Evolutionary conservation across 2,113 vertebrate genomes (phyloP), one percentile per base, ranked within the genome.

Genomic region (Datnioides undecimradiatus): DNA sequence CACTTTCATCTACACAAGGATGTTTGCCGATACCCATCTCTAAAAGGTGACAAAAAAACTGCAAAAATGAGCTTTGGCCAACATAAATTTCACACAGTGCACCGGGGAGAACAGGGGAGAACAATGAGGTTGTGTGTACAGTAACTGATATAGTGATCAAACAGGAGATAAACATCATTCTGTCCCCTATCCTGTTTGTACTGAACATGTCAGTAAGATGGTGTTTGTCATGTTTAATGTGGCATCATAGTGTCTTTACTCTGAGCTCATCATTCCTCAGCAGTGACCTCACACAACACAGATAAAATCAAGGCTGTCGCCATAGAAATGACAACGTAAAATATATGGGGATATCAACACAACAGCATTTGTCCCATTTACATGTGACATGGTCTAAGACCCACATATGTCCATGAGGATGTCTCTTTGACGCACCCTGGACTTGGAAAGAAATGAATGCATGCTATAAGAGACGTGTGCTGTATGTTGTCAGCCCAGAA

Each of bases 401-500:
- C 19, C 51, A 57, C 4, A 40, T 41, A 1, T 12, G 5, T 19
- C 6, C 27, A 51, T 34, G 23, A 38, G 23, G 46, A 23, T 10
- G 12, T 4, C 5, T n/a, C 4, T 34, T 45, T 17, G 21, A 59
- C 66, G 17, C 29, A 41, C 34, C 12, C 10, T 8, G 21, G 21
- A 55, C 8, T 31, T 5, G 14, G 51, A 45, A 23, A 74, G n/a
- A 70, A 51, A 59, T 45, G 7, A 21, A 46, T 38, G 45, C n/a
- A 34, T 23, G 27, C 9, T 41, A 34, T 11, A 21, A 6, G 19
- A 73, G 27, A 63, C 25, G 21, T 46, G 17, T 80, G 79, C 76
- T 76, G 52, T 86, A 3, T 86, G 68, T 43, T 40, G 29, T 62
- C 60, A 60, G 73, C 68, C 89, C 87, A 88, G 78, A 82, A 89